Evolutionary conservation across 2,888 invertebrate genomes (phyloP).

Genomic region (Diaperis boleti): DNA sequence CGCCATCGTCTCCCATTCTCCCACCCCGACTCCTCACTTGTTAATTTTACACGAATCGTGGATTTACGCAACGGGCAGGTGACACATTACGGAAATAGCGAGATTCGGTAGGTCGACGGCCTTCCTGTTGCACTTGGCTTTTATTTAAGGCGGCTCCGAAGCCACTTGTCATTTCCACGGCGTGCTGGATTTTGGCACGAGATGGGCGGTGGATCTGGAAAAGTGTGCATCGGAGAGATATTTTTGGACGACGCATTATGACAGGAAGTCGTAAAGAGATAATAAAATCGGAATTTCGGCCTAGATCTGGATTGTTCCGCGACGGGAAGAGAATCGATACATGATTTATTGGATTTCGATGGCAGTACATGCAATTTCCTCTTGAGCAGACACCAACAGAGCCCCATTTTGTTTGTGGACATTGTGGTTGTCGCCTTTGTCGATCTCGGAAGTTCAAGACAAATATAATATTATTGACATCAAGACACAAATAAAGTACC

Average conservation of each 20-base stretch:
- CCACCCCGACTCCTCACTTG: background rate
- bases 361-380: no score
- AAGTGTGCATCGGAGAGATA: conserved; percentile 2
- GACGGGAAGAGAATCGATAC: conserved; percentile 2
- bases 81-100: conserved; percentile 52
- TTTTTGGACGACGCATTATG: conserved; percentile 9
- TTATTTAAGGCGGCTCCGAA: background rate
- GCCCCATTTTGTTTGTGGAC: no score
- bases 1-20: background rate
- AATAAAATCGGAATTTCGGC: conserved; percentile 19
- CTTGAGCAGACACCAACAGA: no score
- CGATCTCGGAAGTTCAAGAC: no score
- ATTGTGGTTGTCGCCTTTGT: no score
- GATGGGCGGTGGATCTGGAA: conserved; percentile 4
- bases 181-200: conserved; percentile 30
- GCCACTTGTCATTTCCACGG: conserved; percentile 24
- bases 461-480: no score
- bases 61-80: conserved; percentile 34
- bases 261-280: conserved; percentile 36
- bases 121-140: conserved; percentile 37
- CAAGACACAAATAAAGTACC: no score
- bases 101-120: conserved; percentile 46
- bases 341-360: no score
- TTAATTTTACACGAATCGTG: conserved; percentile 21
- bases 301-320: background rate